Base-by-base conservation (phyloP, 2,888 invertebrate genomes). In the Invenusta paracnida region DNA sequence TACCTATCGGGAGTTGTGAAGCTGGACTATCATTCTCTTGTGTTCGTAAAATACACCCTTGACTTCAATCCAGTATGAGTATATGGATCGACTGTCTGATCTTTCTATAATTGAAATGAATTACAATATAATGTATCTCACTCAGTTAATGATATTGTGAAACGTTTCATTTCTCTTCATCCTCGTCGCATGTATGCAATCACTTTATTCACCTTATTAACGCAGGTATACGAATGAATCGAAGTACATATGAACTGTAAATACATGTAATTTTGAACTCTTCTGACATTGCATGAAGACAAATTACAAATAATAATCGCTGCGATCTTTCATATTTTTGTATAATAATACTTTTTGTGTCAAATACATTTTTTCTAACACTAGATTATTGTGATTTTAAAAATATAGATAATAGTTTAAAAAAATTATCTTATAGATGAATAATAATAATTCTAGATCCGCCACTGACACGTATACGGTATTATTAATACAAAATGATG, bases 61-160 rank as follows among this genome's bases (percentile, higher is more conserved):
- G 27, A 23, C 25, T 73, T 73, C 73, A 23, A 73, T 73, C 73
- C 73, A 23, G 73, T 73, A 73, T 48, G 17, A 11, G 48, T 11
- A 17, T 48, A 48, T 17, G 48, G 48, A 48, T 48, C 17, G 48
- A 48, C 48, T 48, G 48, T 48, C 48, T 48, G 48, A 48, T 48
- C 5, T 48, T 48, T 48, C 48, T 48, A 17, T 48, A 48, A 48
- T 73, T 73, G 73, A 48, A 17, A 5, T 48, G 48, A 48, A 48
- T 48, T 48, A 17, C 48, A 48, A 48, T 48, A 17, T 5, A 73
- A n/a, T 73, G 27, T 23, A 73, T 73, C 73, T 73, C 73, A 13
- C 73, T 73, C 73, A 73, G 73, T 73, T 73, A 23, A 73, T 73
- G 73, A 73, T 73, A 73, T 73, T 73, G 73, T 73, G 27, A 73